Conservation (phyloP, 2,113 vertebrate species). For the Indicator maculatus region DNA sequence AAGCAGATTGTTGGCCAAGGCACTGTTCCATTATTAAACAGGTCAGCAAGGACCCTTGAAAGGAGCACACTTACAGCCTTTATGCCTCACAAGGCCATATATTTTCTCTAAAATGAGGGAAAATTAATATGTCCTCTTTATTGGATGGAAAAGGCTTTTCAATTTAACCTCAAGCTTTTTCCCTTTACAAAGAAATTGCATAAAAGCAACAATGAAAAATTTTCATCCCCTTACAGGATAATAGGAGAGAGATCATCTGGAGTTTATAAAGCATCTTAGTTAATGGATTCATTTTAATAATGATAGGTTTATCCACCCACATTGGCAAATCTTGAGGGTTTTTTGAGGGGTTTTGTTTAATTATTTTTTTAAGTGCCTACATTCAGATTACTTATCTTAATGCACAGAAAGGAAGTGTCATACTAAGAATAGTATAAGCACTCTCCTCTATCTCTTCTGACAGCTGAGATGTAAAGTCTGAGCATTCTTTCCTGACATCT, state of each 20-base stretch:
- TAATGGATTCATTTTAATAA: conserved; percentile 75
- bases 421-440: not conserved
- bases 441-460: not conserved
- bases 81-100: not conserved
- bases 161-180: conserved; percentile 69
- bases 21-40: conserved; percentile 5
- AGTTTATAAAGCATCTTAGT: conserved; percentile 69
- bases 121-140: conserved; percentile 46
- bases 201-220: conserved; percentile 68
- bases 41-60: not conserved
- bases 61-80: not conserved
- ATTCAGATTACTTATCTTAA: not conserved
- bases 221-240: conserved; percentile 72
- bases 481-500: not conserved
- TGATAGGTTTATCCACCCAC: conserved; percentile 61
- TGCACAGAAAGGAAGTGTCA: not conserved
- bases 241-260: conserved; percentile 69
- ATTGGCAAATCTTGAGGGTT: conserved; percentile 31
- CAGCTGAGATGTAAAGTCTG: not conserved
- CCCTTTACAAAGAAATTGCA: conserved; percentile 57
- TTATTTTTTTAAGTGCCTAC: not conserved
- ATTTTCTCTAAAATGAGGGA: conserved; percentile 30
- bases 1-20: not conserved
- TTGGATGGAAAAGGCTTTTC: conserved; percentile 44
- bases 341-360: too few species aligned